A percentile compares a stretch with the other conserved stretches of the same genome.
phyloP scores from a whole-genome alignment of 1,140 invertebrate genomes.

The Palaemon carinicauda region DNA sequence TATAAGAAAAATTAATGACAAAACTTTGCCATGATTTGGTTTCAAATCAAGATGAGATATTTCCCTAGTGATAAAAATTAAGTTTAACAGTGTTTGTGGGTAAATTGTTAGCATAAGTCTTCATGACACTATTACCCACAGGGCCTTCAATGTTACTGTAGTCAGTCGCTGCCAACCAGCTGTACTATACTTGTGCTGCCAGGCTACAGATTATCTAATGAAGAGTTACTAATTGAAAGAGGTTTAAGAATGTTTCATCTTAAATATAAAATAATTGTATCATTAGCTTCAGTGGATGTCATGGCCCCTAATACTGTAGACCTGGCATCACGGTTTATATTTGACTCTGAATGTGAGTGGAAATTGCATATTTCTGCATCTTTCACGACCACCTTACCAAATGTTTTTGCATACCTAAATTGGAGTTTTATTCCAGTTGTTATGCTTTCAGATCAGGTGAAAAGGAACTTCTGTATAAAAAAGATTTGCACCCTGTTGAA shows the following conservation, averaged over 20 bases:
- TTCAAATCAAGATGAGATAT: conserved; percentile 47
- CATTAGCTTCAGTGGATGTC: no score
- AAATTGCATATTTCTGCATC: not conserved
- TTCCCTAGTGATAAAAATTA: conserved; percentile 49
- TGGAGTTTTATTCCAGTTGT: no score
- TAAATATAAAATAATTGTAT: not conserved
- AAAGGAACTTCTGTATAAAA: no score
- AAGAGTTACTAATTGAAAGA: not conserved
- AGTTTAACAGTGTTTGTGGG: conserved; percentile 31
- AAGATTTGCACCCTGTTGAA: no score
- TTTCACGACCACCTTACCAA: not conserved
- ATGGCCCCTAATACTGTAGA: not conserved
- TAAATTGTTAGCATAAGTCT: conserved; percentile 46
- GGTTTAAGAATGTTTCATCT: not conserved
- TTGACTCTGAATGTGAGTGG: conserved; percentile 16
- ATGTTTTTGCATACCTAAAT: not conserved
- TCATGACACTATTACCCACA: conserved; percentile 40
- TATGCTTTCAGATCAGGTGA: no score
- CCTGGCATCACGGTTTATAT: conserved; percentile 46
- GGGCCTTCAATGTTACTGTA: conserved; percentile 51
- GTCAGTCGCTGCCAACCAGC: conserved; percentile 47
- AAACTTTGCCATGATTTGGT: conserved; percentile 48
- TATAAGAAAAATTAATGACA: conserved; percentile 47
- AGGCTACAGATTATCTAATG: conserved; percentile 24
- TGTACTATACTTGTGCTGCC: conserved; percentile 34